Conservation (phyloP, 2,797 vertebrate species). For the Lacerta bilineata region DNA sequence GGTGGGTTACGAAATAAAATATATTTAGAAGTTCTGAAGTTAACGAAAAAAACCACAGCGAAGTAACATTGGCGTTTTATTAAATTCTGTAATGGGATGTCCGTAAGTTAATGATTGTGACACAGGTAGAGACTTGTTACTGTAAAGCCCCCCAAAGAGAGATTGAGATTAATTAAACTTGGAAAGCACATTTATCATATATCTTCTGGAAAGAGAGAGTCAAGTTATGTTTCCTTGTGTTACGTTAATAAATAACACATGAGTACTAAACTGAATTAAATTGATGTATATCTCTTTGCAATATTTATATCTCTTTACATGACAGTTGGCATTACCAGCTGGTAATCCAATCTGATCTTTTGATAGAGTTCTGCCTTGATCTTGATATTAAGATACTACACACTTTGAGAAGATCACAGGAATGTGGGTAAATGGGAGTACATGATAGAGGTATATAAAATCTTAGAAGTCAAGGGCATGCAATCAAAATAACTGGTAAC, state of each 20-base stretch:
- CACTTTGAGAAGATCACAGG: neutral
- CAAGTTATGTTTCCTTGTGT: neutral
- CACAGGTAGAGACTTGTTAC: neutral
- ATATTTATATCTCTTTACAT: neutral
- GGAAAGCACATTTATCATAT: neutral
- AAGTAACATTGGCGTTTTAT: neutral
- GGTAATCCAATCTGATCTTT: neutral
- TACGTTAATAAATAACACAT: conserved; percentile 10
- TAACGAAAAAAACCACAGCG: neutral
- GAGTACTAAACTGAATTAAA: neutral
- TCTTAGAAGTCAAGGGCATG: neutral
- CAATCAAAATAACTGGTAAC: neutral
- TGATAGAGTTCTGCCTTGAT: neutral
- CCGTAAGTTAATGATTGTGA: neutral
- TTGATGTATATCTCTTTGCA: neutral
- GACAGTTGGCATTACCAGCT: neutral
- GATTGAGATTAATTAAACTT: neutral
- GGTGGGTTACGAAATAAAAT: conserved; percentile 19
- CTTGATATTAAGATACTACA: neutral
- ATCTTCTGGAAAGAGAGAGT: neutral
- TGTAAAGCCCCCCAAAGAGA: neutral
- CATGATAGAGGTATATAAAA: neutral
- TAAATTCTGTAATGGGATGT: neutral
- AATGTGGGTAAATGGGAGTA: neutral
- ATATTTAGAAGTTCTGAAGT: neutral